phyloP scores from a whole-genome alignment of 1,140 invertebrate genomes.

The Sminthurinus signatus region DNA sequence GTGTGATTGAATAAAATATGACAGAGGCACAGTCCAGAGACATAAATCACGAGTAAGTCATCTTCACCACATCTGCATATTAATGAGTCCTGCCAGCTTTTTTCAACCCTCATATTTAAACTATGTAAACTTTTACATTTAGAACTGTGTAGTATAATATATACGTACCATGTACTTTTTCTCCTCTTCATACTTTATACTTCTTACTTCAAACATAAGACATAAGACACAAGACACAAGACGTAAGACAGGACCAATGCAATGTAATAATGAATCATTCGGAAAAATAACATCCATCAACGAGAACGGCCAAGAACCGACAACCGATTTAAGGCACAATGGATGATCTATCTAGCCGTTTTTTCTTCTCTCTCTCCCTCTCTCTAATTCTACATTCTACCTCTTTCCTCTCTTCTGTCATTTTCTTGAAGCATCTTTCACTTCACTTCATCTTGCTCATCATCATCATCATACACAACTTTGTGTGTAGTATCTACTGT shows the following conservation, averaged over 20 bases:
- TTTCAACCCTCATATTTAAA: too few relatives aligned
- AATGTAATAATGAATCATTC: constrained; percentile 36
- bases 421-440: too few relatives aligned
- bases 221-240: too few relatives aligned
- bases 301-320: constrained; percentile 7
- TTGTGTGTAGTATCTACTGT: too few relatives aligned
- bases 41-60: constrained; percentile 31
- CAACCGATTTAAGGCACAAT: constrained; percentile 10
- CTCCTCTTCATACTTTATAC: too few relatives aligned
- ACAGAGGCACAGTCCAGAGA: constrained; percentile 28
- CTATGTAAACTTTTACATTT: constrained; percentile 14
- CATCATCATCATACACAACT: too few relatives aligned
- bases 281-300: constrained; percentile 22
- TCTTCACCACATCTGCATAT: constrained; percentile 32
- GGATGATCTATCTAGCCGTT: neutral
- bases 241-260: too few relatives aligned
- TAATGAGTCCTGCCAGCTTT: constrained; percentile 25
- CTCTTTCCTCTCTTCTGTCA: neutral
- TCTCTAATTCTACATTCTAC: neutral
- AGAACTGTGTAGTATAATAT: too few relatives aligned
- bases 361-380: neutral
- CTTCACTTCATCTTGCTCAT: too few relatives aligned
- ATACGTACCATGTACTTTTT: too few relatives aligned
- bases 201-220: constrained; percentile 13
- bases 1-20: constrained; percentile 34